Evolutionary conservation across 2,888 invertebrate genomes (phyloP).

Genomic region (Tenthredo mesomela): DNA sequence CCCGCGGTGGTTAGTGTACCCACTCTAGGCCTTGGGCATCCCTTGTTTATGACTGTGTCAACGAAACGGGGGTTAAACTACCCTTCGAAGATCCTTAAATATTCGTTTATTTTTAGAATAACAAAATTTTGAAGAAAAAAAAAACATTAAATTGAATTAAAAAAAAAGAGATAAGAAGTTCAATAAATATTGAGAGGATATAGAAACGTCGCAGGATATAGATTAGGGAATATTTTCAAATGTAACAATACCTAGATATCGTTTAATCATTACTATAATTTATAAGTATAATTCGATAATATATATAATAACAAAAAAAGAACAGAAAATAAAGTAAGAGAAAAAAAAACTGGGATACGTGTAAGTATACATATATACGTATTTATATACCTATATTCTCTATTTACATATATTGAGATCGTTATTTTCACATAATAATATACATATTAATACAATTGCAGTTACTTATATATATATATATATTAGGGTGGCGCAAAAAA

Average conservation of each 20-base stretch:
- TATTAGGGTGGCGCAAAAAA: too few species aligned
- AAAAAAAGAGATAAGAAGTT: background rate
- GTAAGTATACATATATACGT: slow-evolving; percentile 50
- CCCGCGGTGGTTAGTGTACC: background rate
- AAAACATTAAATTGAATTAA: too few species aligned
- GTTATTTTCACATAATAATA: slow-evolving; percentile 55
- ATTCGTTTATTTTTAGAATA: background rate
- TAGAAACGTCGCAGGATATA: background rate
- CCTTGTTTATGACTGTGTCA: slow-evolving; percentile 39
- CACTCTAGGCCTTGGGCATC: background rate
- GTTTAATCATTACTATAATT: slow-evolving; percentile 66
- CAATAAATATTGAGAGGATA: background rate
- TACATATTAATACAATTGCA: slow-evolving; percentile 54
- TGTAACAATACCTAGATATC: slow-evolving; percentile 9
- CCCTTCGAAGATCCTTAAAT: background rate
- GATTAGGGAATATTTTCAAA: background rate
- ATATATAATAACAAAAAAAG: background rate
- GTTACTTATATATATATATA: too few species aligned
- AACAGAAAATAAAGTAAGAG: slow-evolving; percentile 52
- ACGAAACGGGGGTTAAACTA: background rate
- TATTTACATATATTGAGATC: slow-evolving; percentile 61
- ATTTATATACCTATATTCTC: slow-evolving; percentile 51
- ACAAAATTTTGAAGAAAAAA: background rate
- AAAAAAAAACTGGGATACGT: slow-evolving; percentile 64
- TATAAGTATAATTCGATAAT: slow-evolving; percentile 59